A percentile compares a stretch with the other conserved stretches of the same genome.
Evolutionary conservation across 2,888 invertebrate species (phyloP).

Genomic region (Iselma pallidipennis): DNA sequence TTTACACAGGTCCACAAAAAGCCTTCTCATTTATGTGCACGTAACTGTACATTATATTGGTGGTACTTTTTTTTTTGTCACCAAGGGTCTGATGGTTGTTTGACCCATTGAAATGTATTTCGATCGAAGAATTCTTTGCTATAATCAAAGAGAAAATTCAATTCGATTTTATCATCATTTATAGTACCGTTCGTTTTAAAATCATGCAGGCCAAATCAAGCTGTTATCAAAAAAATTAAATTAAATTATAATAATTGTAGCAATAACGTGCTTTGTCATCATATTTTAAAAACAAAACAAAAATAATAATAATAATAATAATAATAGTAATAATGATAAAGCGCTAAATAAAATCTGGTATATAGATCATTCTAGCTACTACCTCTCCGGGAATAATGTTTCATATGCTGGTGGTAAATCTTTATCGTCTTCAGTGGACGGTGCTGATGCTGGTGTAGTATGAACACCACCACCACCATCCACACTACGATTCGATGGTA

Average conservation of each 20-base stretch:
- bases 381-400: constrained; percentile 57
- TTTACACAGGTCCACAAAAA: too few relatives aligned
- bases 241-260: neutral
- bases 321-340: too few relatives aligned
- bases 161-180: neutral
- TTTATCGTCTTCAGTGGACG: constrained; percentile 55
- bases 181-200: too few relatives aligned
- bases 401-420: constrained; percentile 63
- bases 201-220: too few relatives aligned
- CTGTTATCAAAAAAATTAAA: neutral
- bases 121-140: neutral
- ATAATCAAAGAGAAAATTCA: neutral
- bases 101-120: neutral
- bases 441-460: constrained; percentile 35
- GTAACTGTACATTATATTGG: too few relatives aligned
- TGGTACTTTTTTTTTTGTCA: too few relatives aligned
- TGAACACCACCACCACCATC: constrained; percentile 8
- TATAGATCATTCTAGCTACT: constrained; percentile 2
- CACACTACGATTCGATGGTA: neutral
- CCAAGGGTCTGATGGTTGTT: neutral
- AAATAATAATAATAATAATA: neutral
- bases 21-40: too few relatives aligned
- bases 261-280: too few relatives aligned
- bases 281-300: too few relatives aligned
- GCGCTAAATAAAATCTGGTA: neutral